Base-by-base conservation (phyloP, 2,113 vertebrate genomes). In the Prinia subflava region DNA sequence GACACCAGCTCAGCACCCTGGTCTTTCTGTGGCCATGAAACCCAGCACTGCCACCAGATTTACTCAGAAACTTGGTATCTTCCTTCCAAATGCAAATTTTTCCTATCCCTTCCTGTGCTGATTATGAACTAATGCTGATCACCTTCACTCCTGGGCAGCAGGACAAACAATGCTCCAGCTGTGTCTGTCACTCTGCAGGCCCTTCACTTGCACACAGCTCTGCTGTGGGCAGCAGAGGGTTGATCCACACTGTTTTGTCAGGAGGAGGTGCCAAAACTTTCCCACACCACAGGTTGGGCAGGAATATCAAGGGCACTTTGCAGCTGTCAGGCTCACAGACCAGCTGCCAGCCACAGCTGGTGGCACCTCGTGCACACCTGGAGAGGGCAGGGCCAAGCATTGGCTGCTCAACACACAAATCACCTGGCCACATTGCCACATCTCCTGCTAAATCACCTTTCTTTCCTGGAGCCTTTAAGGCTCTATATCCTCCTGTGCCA, bases 131-230 rank as follows among this genome's bases (percentile, higher is more conserved):
- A 70, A 33, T 39, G 63, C 11, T 47, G 42, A 67, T 57, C 44
- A 78, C 41, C 20, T 80, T 71, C 42, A 44, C n/a, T 78, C 47
- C 33, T 5, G 1, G 13, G 16, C 27, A 49, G 47, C 44, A 83
- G 30, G 41, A 80, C 25, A 64, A 79, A 28, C 24, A 84, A 9
- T 0, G 0, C 25, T 71, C 23, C 0, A 1, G 15, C 44, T 6
- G 1, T 23, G 42, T 5, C 46, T 3, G 2, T 53, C 31, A 8
- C 33, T 70, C 35, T 85, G 75, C n/a, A 77, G 55, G 60, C 13
- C 17, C 25, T 52, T 80, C 83, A 33, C 17, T 19, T 22, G 30
- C 14, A n/a, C 19, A 46, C 57, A 82, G 52, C 30, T 91, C 3
- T 1, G 19, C 69, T 75, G 10, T 70, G 60, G 15, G 20, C 15